These are phyloP conservation scores for Zaprionus ghesquierei DNA, from an alignment of 1,140 invertebrate species.

Conservation along the genomic window DNA sequence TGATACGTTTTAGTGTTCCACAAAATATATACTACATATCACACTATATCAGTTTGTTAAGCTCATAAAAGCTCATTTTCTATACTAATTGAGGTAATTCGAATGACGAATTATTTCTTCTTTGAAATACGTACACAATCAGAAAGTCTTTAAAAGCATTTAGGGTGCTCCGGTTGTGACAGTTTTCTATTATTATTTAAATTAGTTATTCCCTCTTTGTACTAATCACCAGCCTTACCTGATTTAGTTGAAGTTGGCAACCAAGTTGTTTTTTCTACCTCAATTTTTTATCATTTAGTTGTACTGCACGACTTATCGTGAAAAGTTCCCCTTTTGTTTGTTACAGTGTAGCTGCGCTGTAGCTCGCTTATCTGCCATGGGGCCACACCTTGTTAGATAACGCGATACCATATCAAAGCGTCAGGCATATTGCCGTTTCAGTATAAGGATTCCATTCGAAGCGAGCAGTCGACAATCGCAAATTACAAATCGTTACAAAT, in stretches of 20 bases:
- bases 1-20: too few species aligned
- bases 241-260: neutral
- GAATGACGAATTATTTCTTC: neutral
- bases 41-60: neutral
- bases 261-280: too few species aligned
- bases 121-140: neutral
- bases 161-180: neutral
- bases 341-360: neutral
- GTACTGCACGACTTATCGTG: too few species aligned
- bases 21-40: neutral
- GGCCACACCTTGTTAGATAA: constrained; percentile 23
- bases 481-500: neutral
- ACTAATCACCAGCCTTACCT: neutral
- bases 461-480: neutral
- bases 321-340: constrained; percentile 7
- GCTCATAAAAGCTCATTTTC: neutral
- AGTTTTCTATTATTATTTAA: neutral
- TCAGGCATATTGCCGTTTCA: neutral
- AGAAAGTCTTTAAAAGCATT: neutral
- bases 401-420: neutral
- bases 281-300: too few species aligned
- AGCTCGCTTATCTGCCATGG: constrained; percentile 9
- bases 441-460: neutral
- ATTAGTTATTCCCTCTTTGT: neutral
- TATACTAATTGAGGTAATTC: neutral